Evolutionary conservation across 1,140 invertebrate genomes (phyloP).

Genomic region (Ditylenchus dipsaci): DNA sequence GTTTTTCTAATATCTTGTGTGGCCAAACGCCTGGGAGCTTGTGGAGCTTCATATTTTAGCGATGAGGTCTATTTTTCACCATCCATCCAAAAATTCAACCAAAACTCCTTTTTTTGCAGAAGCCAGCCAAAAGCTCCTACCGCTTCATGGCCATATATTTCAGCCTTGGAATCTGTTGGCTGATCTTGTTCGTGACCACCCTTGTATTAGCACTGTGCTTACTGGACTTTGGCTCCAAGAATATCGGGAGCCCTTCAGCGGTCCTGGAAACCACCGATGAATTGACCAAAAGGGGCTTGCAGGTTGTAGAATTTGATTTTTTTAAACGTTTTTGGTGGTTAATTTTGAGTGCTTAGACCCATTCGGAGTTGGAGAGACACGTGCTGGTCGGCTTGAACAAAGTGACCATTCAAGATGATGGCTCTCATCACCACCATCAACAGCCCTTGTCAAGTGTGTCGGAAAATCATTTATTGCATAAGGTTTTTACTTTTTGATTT

Average conservation of each 20-base stretch:
- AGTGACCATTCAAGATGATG: background rate
- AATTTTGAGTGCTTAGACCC: background rate
- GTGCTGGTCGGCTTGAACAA: background rate
- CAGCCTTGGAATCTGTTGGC: background rate
- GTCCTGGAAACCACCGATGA: background rate
- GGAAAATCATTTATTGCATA: background rate
- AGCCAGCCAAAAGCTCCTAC: background rate
- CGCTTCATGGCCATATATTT: background rate
- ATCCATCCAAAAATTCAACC: background rate
- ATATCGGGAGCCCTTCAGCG: background rate
- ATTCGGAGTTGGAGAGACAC: background rate
- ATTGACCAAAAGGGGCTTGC: background rate
- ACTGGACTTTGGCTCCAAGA: background rate
- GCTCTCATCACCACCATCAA: background rate
- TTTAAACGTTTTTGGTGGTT: background rate
- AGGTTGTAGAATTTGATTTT: background rate
- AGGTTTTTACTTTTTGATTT: conserved; percentile 10
- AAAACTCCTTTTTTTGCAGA: background rate
- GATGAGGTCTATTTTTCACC: background rate
- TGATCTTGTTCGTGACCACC: background rate
- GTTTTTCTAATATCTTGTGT: background rate
- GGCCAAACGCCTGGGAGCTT: background rate
- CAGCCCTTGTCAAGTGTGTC: background rate
- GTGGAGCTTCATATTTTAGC: background rate
- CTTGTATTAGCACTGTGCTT: background rate